Evolutionary conservation across 1,140 invertebrate genomes (phyloP), one percentile per base, ranked within the genome.

Genomic region (Drosophila setifemur): DNA sequence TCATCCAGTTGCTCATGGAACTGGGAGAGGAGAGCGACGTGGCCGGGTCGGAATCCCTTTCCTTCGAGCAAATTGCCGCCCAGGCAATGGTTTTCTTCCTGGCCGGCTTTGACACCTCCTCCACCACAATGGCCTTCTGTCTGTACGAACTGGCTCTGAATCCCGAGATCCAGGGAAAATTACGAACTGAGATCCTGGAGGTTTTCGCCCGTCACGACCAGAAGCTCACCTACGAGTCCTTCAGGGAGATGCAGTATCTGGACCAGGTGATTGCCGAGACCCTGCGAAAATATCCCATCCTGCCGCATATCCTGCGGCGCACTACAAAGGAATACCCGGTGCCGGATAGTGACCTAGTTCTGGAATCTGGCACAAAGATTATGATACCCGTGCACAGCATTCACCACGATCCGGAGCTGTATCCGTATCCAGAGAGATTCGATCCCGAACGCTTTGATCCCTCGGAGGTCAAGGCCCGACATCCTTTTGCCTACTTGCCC

Each of bases 71-170:
- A 47, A 89, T 91, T 26, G 67, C 79, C 0, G 68, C 88, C 7
- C 91, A 92, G n/a, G 90, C 79, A 0, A 73, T 91, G 39, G 45
- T 88, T 2, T 91, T 91, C 44, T 92, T 93, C 50, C 39, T 94
- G n/a, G 94, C 93, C 28, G 94, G 94, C 11, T 95, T 93, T 69
- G 95, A 95, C 26, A 94, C 94, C 0, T 92, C 93, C 16, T 91
- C 94, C 4, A 91, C 91, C 1, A 91, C 92, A 0, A 90, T 95
- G 58, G 79, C 91, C 0, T 93, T 92, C 57, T 81, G 91, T 1
- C 61, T 93, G 0, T 93, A 93, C 69, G 92, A 93, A 58, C 73
- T 96, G 49, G 93, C 94, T 0, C 53, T 91, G 2, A 90, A 95
- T 78, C 92, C 92, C 11, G 91, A 93, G 0, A 81, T 94, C 1